These are phyloP conservation scores for Phylloscopus trochiloides DNA, from an alignment of 2,113 vertebrate genomes.

Conservation along the genomic window DNA sequence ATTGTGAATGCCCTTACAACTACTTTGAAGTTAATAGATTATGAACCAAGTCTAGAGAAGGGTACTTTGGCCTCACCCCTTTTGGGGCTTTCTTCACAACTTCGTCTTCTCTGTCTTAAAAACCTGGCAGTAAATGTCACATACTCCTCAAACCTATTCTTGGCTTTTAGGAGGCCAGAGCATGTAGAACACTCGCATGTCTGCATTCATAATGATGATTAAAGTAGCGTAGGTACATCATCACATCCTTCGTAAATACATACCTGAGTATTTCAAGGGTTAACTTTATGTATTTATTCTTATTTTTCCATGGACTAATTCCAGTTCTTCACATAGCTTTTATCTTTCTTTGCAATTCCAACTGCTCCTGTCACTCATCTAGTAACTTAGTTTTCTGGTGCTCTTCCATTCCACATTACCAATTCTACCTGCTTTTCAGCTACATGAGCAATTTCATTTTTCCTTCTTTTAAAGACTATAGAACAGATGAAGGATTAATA, in stretches of 20 bases:
- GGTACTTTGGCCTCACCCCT: not conserved
- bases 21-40: not conserved
- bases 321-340: not conserved
- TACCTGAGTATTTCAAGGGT: not conserved
- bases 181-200: not conserved
- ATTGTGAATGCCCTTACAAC: not conserved
- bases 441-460: not conserved
- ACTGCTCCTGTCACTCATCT: not conserved
- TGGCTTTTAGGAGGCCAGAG: not conserved
- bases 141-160: not conserved
- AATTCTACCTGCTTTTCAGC: not conserved
- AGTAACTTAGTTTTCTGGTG: not conserved
- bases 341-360: not conserved
- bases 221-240: not conserved
- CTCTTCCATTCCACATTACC: not conserved
- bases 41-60: not conserved
- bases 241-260: not conserved
- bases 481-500: slow-evolving; percentile 18
- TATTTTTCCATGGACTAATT: not conserved
- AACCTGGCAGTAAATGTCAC: not conserved
- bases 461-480: not conserved
- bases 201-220: not conserved
- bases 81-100: not conserved
- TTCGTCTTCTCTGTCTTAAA: not conserved
- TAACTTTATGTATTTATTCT: not conserved